Base-by-base conservation (phyloP, 2,113 vertebrate species). In the Peromyscus maniculatus region DNA sequence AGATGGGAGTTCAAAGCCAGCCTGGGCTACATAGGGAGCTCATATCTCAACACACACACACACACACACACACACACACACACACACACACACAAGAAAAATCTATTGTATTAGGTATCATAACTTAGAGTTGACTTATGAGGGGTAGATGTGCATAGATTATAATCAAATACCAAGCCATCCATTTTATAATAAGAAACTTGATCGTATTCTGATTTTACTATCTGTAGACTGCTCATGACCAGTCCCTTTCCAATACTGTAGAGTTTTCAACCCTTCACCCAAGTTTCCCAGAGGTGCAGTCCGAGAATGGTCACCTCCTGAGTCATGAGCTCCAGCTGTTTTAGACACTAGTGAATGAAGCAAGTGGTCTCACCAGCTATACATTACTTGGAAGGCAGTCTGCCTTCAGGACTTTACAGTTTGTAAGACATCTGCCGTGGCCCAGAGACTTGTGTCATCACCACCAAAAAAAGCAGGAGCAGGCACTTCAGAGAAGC, bases 401-500 rank as follows among this genome's bases (percentile, higher is more conserved):
- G 46, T 39, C 4, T 9, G 15, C 39, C 67, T 95, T 88, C 21
- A 1, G 66, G 46, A 69, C 36, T 71, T 97, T 39, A n/a, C 74
- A 88, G 22, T 62, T 90, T 66, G 1, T 90, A 64, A 87, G 62
- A 90, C 17, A 59, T 7, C 24, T 21, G 83, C 67, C 83, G 84
- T 31, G 46, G 3, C 11, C 49, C 69, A 17, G 49, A 72, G 69
- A 79, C 67, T 28, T 92, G 69, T 92, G 87, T 79, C 0, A 0
- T 46, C 22, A 49, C 69, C 39, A 49, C 67, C 7, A 49, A 33
- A 89, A 91, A 79, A 79, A 71, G 43, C 57, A 93, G 74, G 94
- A 75, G 28, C 46, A 80, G 49, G 89, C 90, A 84, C 83, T 97
- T 94, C 64, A 87, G 91, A 94, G 74, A 91, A 91, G 43, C 82